Evolutionary conservation across 1,140 invertebrate species (phyloP).

Genomic region (Mya arenaria): DNA sequence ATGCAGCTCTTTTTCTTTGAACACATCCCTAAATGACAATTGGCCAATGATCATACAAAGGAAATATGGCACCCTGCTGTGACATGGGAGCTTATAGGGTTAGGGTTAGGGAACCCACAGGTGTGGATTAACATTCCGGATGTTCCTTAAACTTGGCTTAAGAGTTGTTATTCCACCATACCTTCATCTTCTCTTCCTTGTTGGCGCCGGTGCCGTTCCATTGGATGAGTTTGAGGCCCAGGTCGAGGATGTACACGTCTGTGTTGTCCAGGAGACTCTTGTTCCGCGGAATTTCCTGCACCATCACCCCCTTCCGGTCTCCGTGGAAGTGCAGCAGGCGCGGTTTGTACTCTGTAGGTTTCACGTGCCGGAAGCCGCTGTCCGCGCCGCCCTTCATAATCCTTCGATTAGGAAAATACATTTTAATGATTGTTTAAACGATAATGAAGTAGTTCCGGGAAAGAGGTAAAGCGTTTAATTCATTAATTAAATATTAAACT

Average conservation of each 20-base stretch:
- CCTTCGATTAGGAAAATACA: constrained; percentile 70
- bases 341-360: constrained; percentile 81
- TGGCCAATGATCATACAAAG: too few relatives aligned
- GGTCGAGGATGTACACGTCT: constrained; percentile 94
- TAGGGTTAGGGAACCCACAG: too few relatives aligned
- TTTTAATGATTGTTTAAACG: neutral
- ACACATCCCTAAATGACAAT: too few relatives aligned
- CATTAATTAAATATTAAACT: neutral
- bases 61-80: too few relatives aligned
- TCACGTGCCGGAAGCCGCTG: constrained; percentile 83
- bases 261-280: constrained; percentile 87
- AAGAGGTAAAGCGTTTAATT: neutral
- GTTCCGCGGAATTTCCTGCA: constrained; percentile 69
- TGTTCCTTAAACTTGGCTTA: too few relatives aligned
- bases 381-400: constrained; percentile 83
- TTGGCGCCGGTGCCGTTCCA: constrained; percentile 82
- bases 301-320: constrained; percentile 64
- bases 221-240: constrained; percentile 88
- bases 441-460: neutral
- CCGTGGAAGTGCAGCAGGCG: constrained; percentile 85
- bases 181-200: constrained; percentile 78
- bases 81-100: too few relatives aligned
- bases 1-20: too few relatives aligned
- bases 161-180: too few relatives aligned
- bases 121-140: too few relatives aligned